Evolutionary conservation across 2,797 vertebrate genomes (phyloP).

Genomic region (Chelidonichthys spinosus): DNA sequence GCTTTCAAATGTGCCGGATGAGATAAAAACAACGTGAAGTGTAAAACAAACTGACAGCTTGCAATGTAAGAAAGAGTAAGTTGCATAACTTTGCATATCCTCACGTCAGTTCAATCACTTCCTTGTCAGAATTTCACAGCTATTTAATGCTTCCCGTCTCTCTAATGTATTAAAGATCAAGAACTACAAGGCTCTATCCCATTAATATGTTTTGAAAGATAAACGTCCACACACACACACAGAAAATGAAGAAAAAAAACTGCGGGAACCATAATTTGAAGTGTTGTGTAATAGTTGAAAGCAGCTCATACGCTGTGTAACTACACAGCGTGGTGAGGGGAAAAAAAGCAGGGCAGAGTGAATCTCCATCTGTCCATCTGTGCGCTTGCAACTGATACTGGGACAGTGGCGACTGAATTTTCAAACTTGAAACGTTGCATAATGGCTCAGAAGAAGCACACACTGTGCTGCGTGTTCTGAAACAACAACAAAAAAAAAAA

Average conservation of each 20-base stretch:
- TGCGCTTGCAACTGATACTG: slow-evolving; percentile 19
- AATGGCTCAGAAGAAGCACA: slow-evolving; percentile 21
- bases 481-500: slow-evolving; percentile 7
- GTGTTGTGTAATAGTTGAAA: slow-evolving; percentile 11
- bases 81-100: slow-evolving; percentile 18
- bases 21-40: slow-evolving; percentile 10
- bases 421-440: slow-evolving; percentile 34
- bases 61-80: slow-evolving; percentile 21
- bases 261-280: neutral
- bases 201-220: slow-evolving; percentile 34
- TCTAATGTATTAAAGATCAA: slow-evolving; percentile 44
- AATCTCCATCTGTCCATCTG: slow-evolving; percentile 35
- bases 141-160: slow-evolving; percentile 18
- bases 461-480: neutral
- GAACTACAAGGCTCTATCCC: neutral
- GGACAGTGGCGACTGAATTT: slow-evolving; percentile 24
- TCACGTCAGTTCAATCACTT: slow-evolving; percentile 26
- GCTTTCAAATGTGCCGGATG: neutral
- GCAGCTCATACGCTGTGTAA: slow-evolving; percentile 1
- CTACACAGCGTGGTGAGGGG: neutral
- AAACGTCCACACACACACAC: neutral
- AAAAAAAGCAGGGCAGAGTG: slow-evolving; percentile 10
- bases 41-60: slow-evolving; percentile 23
- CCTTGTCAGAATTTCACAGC: slow-evolving; percentile 7
- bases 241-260: neutral